Percentiles rank a stretch among this genome's conserved stretches.
phyloP scores from a whole-genome alignment of 2,113 vertebrate genomes.

The Nycticryphes semicollaris region DNA sequence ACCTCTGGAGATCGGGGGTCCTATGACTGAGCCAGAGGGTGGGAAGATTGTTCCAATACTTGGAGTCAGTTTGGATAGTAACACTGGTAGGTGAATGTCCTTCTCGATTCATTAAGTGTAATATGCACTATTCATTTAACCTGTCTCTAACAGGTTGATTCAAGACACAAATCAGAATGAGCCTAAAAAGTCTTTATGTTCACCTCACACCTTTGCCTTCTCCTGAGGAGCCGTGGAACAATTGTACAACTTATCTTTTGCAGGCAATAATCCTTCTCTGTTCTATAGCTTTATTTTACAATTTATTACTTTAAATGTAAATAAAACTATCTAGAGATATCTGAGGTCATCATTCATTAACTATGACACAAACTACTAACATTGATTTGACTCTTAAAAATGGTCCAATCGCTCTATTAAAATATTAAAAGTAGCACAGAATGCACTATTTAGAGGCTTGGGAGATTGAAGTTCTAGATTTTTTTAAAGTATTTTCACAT shows the following conservation, averaged over 20 bases:
- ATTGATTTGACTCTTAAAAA: background rate
- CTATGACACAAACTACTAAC: background rate
- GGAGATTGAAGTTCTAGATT: background rate
- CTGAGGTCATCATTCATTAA: background rate
- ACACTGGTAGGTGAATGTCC: constrained; percentile 76
- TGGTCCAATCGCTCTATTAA: background rate
- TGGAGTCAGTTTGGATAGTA: constrained; percentile 78
- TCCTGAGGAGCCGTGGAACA: background rate
- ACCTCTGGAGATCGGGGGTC: constrained; percentile 84
- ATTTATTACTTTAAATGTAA: background rate
- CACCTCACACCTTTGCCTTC: background rate
- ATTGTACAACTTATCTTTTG: background rate
- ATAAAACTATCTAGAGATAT: background rate
- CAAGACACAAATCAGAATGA: background rate
- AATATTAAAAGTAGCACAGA: background rate
- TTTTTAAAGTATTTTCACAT: background rate
- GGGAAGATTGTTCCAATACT: constrained; percentile 80
- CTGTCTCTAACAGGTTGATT: background rate
- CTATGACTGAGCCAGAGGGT: constrained; percentile 79
- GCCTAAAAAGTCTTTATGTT: background rate
- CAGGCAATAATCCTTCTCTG: background rate
- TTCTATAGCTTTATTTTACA: background rate
- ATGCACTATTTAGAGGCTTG: background rate
- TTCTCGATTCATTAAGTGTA: no score
- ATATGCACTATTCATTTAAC: background rate